These are phyloP conservation scores for Teleopsis dalmanni DNA, from an alignment of 1,140 invertebrate genomes.

Conservation along the genomic window DNA sequence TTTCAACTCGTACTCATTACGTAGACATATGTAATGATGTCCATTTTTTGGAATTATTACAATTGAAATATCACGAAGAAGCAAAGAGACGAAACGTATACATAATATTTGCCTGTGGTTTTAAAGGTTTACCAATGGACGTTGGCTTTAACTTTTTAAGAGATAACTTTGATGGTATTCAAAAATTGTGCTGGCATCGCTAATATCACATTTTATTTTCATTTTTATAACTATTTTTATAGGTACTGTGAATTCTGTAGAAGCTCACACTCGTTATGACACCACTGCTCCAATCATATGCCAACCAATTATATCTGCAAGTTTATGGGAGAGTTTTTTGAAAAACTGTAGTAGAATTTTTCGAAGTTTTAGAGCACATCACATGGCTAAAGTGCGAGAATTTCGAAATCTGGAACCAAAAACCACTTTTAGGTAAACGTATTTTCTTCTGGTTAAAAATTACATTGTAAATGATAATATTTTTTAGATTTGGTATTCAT, in stretches of 20 bases:
- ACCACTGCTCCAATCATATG: no score
- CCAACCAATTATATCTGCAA: not conserved
- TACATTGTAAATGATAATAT: no score
- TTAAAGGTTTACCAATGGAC: slow-evolving; percentile 78
- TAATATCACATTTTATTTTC: no score
- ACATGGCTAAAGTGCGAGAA: no score
- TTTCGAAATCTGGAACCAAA: no score
- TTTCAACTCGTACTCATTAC: slow-evolving; percentile 68
- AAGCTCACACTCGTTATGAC: not conserved
- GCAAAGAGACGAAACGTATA: slow-evolving; percentile 69
- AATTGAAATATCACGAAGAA: slow-evolving; percentile 63
- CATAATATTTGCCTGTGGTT: slow-evolving; percentile 78
- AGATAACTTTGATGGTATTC: not conserved
- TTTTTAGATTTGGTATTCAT: no score
- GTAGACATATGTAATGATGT: slow-evolving; percentile 86
- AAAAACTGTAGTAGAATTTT: no score
- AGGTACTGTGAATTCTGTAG: not conserved
- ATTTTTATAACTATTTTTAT: not conserved
- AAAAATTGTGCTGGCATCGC: not conserved
- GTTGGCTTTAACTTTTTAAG: slow-evolving; percentile 57
- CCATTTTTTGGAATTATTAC: slow-evolving; percentile 75
- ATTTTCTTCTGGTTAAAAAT: no score
- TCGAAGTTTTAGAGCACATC: no score
- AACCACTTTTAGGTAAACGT: no score
- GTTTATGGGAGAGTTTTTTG: not conserved